Conservation (phyloP, 2,888 invertebrate species). For the Dynastes tityus region DNA sequence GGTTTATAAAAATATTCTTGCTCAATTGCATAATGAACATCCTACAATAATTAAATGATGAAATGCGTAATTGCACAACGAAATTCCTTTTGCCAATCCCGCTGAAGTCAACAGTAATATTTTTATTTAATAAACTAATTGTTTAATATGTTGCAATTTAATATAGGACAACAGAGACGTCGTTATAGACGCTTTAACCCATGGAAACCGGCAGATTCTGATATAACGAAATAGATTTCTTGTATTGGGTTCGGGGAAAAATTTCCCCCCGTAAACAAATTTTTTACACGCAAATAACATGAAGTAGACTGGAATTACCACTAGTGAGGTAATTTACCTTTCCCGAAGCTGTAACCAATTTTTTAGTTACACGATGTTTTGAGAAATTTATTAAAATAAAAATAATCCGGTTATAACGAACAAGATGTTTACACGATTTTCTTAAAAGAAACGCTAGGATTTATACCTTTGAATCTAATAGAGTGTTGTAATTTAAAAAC, state of each 20-base stretch:
- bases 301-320: neutral
- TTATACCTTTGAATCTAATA: neutral
- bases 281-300: neutral
- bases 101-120: neutral
- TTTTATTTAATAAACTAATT: neutral
- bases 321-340: neutral
- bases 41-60: slow-evolving; percentile 5
- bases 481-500: neutral
- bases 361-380: too few species aligned
- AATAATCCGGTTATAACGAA: neutral
- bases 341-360: too few species aligned
- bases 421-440: neutral
- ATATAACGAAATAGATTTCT: neutral
- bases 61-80: neutral
- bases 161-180: neutral
- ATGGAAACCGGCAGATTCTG: neutral
- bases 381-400: neutral
- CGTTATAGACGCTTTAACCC: neutral
- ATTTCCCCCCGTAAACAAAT: neutral
- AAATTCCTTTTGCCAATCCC: neutral
- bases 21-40: neutral
- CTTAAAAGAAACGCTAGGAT: neutral
- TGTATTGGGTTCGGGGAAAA: neutral
- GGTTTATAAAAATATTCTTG: slow-evolving; percentile 43
- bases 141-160: neutral